Percentiles rank a stretch among this genome's conserved stretches.
Conservation (phyloP, 1,140 invertebrate species). For the Drosophila kikkawai region DNA sequence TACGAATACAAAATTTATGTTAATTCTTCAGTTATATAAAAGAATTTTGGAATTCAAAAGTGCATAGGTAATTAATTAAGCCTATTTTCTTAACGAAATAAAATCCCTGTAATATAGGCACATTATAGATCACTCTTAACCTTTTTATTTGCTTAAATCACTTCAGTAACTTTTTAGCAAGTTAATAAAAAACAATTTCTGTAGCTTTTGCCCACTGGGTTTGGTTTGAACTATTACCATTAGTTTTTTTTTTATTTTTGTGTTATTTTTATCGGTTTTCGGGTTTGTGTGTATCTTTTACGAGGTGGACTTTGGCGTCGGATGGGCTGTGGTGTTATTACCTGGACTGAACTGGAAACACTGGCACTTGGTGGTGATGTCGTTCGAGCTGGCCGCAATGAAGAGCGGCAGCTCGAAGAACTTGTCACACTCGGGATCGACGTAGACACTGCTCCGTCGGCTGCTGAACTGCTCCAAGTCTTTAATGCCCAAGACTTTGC, state of each 20-base stretch:
- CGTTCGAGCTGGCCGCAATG: conserved; percentile 82
- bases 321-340: conserved; percentile 56
- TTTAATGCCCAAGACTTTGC: conserved; percentile 81
- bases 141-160: not conserved
- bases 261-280: conserved; percentile 6
- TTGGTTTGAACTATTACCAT: conserved; percentile 10
- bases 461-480: conserved; percentile 83
- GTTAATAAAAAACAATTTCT: not conserved
- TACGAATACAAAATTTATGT: not conserved
- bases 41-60: not conserved
- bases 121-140: not conserved
- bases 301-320: conserved; percentile 20
- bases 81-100: not conserved
- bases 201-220: not conserved
- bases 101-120: not conserved
- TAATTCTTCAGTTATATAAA: not conserved
- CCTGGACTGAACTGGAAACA: conserved; percentile 84
- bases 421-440: conserved; percentile 85
- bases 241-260: conserved; percentile 1
- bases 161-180: not conserved
- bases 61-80: too few relatives aligned
- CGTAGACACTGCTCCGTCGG: conserved; percentile 83
- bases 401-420: conserved; percentile 84
- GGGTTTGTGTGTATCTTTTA: conserved; percentile 1
- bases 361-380: conserved; percentile 82